Evolutionary conservation across 2,113 vertebrate species (phyloP).

Genomic region (Astur gentilis): DNA sequence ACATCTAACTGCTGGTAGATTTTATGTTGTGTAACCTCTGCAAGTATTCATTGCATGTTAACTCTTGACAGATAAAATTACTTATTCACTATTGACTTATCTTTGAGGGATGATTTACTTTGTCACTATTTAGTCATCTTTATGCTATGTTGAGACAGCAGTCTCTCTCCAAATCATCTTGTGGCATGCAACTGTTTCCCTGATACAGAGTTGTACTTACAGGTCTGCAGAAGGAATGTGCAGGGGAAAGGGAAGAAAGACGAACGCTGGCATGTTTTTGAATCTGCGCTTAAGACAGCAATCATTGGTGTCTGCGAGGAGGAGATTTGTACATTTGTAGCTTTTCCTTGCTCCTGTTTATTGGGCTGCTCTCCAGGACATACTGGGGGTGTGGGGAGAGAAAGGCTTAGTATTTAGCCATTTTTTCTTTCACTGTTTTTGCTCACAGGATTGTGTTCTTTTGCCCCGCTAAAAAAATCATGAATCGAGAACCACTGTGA

Average conservation of each 20-base stretch:
- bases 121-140: constrained; percentile 14
- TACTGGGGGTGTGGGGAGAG: not conserved
- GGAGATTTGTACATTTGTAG: not conserved
- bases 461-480: not conserved
- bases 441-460: not conserved
- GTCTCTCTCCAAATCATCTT: not conserved
- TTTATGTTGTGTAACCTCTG: constrained; percentile 25
- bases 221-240: not conserved
- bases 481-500: not conserved
- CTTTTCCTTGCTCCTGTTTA: not conserved
- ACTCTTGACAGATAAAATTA: constrained; percentile 48
- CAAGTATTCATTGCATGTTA: constrained; percentile 24
- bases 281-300: not conserved
- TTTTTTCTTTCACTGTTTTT: not conserved
- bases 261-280: not conserved
- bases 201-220: not conserved
- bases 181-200: not conserved
- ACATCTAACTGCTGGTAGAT: not conserved
- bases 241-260: not conserved
- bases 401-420: not conserved
- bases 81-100: constrained; percentile 30
- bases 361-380: not conserved
- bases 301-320: not conserved
- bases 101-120: constrained; percentile 37
- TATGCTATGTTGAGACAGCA: not conserved